Percentiles rank a stretch among this genome's conserved stretches.
These are phyloP conservation scores for Zosterops borbonicus DNA, from an alignment of 2,113 vertebrate species.

Conservation along the genomic window DNA sequence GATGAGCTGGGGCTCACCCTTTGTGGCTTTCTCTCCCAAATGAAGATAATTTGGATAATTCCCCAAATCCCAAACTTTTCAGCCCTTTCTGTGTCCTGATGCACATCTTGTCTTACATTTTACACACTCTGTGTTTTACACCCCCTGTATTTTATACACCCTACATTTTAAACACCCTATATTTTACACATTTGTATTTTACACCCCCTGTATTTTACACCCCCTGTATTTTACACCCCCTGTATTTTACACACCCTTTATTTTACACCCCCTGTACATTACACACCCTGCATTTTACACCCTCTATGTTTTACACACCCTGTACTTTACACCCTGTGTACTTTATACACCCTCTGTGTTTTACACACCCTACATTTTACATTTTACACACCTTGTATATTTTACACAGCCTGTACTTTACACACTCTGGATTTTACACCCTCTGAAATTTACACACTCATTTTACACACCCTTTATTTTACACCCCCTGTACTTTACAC, in stretches of 20 bases:
- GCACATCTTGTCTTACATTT: fast-evolving
- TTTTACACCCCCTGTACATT: too few species aligned
- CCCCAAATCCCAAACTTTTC: not conserved
- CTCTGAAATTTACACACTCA: too few species aligned
- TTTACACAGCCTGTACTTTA: too few species aligned
- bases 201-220: too few species aligned
- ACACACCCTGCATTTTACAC: too few species aligned
- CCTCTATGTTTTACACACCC: too few species aligned
- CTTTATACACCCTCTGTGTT: not conserved
- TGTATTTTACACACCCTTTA: too few species aligned
- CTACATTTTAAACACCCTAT: fast-evolving
- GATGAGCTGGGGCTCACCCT: not conserved
- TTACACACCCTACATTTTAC: not conserved
- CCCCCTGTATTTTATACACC: fast-evolving
- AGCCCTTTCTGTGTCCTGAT: fast-evolving
- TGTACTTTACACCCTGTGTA: too few species aligned
- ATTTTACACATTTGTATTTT: not conserved
- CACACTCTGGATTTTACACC: too few species aligned
- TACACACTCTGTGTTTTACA: too few species aligned
- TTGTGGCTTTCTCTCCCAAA: not conserved
- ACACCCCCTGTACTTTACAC: not conserved
- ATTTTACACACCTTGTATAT: not conserved
- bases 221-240: too few species aligned
- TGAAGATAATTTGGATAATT: not conserved
- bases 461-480: not conserved